These are phyloP conservation scores for Drosophila nigritarsus DNA, from an alignment of 2,888 invertebrate species.

Conservation along the genomic window DNA sequence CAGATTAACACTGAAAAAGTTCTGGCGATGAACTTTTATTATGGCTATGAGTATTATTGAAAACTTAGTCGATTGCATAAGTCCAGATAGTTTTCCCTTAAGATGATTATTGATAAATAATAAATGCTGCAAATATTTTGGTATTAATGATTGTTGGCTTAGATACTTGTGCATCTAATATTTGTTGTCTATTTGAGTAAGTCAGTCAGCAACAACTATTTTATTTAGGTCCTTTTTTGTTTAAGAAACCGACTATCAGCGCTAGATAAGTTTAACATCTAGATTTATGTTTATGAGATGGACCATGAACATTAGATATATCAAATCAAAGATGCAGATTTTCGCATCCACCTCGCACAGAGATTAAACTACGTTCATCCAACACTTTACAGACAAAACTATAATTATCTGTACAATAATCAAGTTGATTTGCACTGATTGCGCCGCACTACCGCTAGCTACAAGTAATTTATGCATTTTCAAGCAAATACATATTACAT, in stretches of 20 bases:
- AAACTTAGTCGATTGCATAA: not conserved
- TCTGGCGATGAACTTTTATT: no score
- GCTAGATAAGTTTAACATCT: not conserved
- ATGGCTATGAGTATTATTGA: not conserved
- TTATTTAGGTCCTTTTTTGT: not conserved
- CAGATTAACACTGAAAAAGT: not conserved
- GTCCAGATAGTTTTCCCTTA: not conserved
- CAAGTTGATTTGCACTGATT: not conserved
- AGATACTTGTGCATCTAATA: not conserved
- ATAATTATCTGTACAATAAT: not conserved
- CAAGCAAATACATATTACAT: slow-evolving; percentile 35
- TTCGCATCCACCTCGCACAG: not conserved
- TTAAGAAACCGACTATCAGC: no score
- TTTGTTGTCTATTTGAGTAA: not conserved
- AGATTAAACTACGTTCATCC: not conserved
- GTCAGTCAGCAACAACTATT: not conserved
- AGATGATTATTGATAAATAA: not conserved
- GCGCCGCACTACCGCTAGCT: slow-evolving; percentile 2
- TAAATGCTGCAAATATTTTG: not conserved
- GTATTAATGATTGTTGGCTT: not conserved
- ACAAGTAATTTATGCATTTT: slow-evolving; percentile 11
- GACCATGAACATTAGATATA: not conserved
- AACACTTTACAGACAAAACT: not conserved
- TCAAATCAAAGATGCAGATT: not conserved
- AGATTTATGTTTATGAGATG: not conserved